These are phyloP conservation scores for Lamellibrachia satsuma DNA, from an alignment of 2,888 invertebrate genomes.

Conservation along the genomic window DNA sequence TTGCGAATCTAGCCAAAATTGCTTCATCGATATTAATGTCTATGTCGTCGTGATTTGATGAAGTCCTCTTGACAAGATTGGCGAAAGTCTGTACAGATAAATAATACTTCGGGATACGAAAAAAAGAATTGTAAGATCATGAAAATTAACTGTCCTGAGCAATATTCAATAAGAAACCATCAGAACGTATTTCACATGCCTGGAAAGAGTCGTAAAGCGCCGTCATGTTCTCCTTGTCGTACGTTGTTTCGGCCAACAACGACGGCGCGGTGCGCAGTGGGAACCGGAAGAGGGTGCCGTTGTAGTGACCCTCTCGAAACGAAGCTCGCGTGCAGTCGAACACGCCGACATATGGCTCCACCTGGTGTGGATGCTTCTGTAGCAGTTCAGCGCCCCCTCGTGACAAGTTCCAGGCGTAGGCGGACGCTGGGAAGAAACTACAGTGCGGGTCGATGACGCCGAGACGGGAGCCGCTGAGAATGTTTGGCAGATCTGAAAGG, in stretches of 20 bases:
- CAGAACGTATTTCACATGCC: not conserved
- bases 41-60: too few species aligned
- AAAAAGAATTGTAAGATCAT: too few species aligned
- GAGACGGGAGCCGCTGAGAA: slow-evolving; percentile 54
- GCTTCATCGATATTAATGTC: too few species aligned
- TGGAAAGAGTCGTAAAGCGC: slow-evolving; percentile 18
- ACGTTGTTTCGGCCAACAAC: slow-evolving; percentile 52
- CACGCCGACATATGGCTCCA: slow-evolving; percentile 53
- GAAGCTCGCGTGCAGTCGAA: slow-evolving; percentile 49
- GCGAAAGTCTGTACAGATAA: too few species aligned
- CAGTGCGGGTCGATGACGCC: slow-evolving; percentile 56
- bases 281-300: slow-evolving; percentile 60
- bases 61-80: too few species aligned
- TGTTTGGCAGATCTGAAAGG: slow-evolving; percentile 44
- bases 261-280: slow-evolving; percentile 54
- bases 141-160: not conserved
- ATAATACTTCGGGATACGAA: too few species aligned
- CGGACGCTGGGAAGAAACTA: slow-evolving; percentile 39
- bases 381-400: not conserved
- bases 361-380: slow-evolving; percentile 45
- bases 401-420: slow-evolving; percentile 38
- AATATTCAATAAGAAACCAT: not conserved
- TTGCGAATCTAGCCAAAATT: too few species aligned
- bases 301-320: slow-evolving; percentile 37
- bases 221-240: slow-evolving; percentile 47